Evolutionary conservation across 2,113 vertebrate species (phyloP).

Genomic region (Macrotis lagotis): DNA sequence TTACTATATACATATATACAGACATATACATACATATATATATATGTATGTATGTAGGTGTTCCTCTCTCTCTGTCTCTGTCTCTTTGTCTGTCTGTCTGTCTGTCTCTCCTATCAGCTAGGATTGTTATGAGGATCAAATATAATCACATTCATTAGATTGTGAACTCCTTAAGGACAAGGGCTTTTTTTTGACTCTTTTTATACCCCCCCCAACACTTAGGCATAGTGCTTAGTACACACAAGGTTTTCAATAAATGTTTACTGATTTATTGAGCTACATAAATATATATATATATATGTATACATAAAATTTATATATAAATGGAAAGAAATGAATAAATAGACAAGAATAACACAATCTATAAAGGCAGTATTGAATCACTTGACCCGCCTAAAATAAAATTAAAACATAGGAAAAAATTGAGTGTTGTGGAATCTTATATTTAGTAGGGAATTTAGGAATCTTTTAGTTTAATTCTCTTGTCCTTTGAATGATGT

Average conservation of each 20-base stretch:
- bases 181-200: not conserved
- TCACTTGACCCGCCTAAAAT: not conserved
- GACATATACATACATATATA: not conserved
- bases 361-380: not conserved
- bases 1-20: not conserved
- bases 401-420: not conserved
- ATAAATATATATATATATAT: not conserved
- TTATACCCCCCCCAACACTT: not conserved
- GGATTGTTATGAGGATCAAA: not conserved
- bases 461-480: not conserved
- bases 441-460: not conserved
- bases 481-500: not conserved
- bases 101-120: too few relatives aligned
- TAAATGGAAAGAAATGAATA: not conserved
- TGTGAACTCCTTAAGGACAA: not conserved
- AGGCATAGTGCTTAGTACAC: not conserved
- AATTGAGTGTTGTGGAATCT: not conserved
- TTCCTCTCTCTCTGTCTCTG: not conserved
- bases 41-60: too few relatives aligned
- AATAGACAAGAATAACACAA: not conserved
- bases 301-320: not conserved
- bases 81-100: too few relatives aligned
- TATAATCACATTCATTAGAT: not conserved
- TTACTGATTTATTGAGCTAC: not conserved
- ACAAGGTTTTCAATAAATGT: not conserved